These are phyloP conservation scores for Halesus radiatus DNA, from an alignment of 1,140 invertebrate genomes.

Conservation along the genomic window DNA sequence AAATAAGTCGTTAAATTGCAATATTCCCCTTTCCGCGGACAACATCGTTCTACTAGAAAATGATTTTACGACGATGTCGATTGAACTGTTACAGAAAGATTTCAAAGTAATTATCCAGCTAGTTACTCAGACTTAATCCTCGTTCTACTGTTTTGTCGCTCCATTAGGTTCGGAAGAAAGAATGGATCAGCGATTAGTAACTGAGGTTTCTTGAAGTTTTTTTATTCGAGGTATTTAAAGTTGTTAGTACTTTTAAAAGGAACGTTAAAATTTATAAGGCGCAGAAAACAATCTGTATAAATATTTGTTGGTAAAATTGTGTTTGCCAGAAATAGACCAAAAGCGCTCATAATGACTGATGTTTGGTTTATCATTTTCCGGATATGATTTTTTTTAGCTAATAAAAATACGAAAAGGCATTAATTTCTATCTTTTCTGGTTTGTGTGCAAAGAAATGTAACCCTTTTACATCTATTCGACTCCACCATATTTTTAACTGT, in stretches of 20 bases:
- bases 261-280: too few species aligned
- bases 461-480: too few species aligned
- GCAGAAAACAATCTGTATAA: too few species aligned
- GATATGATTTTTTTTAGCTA: too few species aligned
- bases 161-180: slow-evolving; percentile 22
- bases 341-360: too few species aligned
- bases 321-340: too few species aligned
- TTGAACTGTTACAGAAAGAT: slow-evolving; percentile 21
- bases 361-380: too few species aligned
- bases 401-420: too few species aligned
- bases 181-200: background rate
- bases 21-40: background rate
- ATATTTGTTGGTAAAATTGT: too few species aligned
- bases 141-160: slow-evolving; percentile 25
- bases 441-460: too few species aligned
- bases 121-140: slow-evolving; percentile 37
- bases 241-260: background rate
- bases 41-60: background rate
- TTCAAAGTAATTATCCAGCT: slow-evolving; percentile 43
- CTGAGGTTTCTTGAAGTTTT: background rate
- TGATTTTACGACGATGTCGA: slow-evolving; percentile 5
- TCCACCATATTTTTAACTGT: too few species aligned
- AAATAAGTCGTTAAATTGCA: background rate
- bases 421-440: too few species aligned
- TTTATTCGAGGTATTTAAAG: background rate